Evolutionary conservation across 2,888 invertebrate species (phyloP).

Genomic region (Choristoneura rosaceana): DNA sequence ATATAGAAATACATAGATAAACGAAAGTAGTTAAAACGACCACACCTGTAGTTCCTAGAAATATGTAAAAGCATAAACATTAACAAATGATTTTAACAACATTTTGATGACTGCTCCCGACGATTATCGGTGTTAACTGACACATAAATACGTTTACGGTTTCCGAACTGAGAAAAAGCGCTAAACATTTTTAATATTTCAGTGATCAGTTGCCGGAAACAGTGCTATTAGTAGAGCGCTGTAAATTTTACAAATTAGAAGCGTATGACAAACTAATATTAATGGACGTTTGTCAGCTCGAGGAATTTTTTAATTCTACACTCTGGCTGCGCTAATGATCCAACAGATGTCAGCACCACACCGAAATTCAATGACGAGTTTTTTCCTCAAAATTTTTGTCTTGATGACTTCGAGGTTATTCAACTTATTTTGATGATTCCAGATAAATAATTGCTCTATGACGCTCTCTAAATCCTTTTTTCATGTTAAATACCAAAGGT

Average conservation of each 20-base stretch:
- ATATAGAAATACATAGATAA: neutral
- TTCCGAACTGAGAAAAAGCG: slow-evolving; percentile 53
- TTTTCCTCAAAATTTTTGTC: slow-evolving; percentile 28
- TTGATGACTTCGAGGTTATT: slow-evolving; percentile 14
- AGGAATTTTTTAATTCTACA: slow-evolving; percentile 69
- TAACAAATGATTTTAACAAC: slow-evolving; percentile 68
- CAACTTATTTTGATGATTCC: neutral
- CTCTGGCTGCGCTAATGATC: slow-evolving; percentile 70
- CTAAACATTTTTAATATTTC: slow-evolving; percentile 67
- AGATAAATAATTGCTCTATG: neutral
- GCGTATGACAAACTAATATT: slow-evolving; percentile 82
- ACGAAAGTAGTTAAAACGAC: slow-evolving; percentile 49
- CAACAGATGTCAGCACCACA: slow-evolving; percentile 71
- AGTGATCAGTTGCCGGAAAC: slow-evolving; percentile 78
- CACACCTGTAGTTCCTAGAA: slow-evolving; percentile 57
- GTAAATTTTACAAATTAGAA: slow-evolving; percentile 83
- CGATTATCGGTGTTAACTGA: slow-evolving; percentile 74
- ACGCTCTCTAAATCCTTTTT: neutral
- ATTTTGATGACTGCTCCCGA: slow-evolving; percentile 67
- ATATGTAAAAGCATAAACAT: slow-evolving; percentile 56
- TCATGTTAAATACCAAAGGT: neutral
- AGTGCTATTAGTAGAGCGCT: slow-evolving; percentile 72
- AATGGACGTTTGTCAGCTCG: slow-evolving; percentile 68
- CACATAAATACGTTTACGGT: slow-evolving; percentile 76
- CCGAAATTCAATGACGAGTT: slow-evolving; percentile 57